These are phyloP conservation scores for Ammodytes dubius DNA, from an alignment of 2,113 vertebrate genomes.

Conservation along the genomic window DNA sequence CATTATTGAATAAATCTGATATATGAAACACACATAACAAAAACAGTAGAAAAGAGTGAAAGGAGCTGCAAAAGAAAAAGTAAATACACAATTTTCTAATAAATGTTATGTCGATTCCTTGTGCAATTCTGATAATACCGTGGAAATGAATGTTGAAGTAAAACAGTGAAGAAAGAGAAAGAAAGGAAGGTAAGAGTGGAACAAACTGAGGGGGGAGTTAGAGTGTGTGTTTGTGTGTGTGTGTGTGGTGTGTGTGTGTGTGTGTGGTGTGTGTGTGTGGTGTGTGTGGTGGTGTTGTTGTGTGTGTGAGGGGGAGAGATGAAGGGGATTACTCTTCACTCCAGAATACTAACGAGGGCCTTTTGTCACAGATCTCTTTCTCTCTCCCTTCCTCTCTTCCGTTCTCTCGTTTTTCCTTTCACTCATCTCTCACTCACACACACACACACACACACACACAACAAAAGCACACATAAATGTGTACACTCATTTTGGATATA, in stretches of 20 bases:
- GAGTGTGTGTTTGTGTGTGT: conserved; percentile 13
- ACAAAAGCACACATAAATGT: conserved; percentile 10
- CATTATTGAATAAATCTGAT: background rate
- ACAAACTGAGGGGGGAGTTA: conserved; percentile 1
- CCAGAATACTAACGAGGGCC: conserved; percentile 80
- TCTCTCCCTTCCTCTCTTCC: conserved; percentile 52
- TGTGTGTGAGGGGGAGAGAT: conserved; percentile 10
- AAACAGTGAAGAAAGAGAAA: background rate
- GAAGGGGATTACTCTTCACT: conserved; percentile 70
- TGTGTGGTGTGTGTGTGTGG: conserved; percentile 8
- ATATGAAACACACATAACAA: background rate
- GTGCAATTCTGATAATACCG: background rate
- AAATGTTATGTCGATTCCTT: background rate
- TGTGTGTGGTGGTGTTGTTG: conserved; percentile 17
- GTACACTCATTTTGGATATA: conserved; percentile 7
- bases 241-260: conserved; percentile 19
- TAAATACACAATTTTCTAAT: background rate
- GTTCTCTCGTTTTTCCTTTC: conserved; percentile 53
- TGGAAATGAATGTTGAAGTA: background rate
- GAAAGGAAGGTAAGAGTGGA: conserved; percentile 13
- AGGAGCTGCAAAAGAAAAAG: background rate
- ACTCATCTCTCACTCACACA: conserved; percentile 32
- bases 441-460: background rate
- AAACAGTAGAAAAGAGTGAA: background rate
- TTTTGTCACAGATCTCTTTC: conserved; percentile 75